A percentile compares a stretch with the other conserved stretches of the same genome.
phyloP scores from a whole-genome alignment of 2,888 invertebrate species.

The Gryllus longicercus region DNA sequence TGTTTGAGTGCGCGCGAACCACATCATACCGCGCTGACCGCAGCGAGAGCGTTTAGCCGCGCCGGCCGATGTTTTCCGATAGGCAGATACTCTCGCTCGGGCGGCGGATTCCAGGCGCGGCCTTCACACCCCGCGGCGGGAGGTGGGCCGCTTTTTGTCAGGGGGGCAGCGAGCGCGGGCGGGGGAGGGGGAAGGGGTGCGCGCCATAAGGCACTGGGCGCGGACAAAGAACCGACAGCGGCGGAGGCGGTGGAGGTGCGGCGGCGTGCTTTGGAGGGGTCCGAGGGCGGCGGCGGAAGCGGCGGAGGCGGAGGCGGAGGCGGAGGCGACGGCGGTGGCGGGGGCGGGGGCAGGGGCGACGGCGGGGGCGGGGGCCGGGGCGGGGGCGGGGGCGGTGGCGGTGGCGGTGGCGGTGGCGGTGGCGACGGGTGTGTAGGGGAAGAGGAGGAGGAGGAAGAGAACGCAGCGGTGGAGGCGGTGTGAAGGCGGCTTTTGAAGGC shows the following conservation, averaged over 20 bases:
- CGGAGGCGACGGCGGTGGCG: not conserved
- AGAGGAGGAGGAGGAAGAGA: too few relatives aligned
- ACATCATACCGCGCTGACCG: too few relatives aligned
- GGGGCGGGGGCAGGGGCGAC: not conserved
- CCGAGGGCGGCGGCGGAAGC: not conserved
- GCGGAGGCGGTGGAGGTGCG: not conserved
- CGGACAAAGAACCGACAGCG: not conserved
- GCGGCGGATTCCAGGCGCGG: not conserved
- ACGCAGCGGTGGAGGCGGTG: too few relatives aligned
- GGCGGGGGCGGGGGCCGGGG: not conserved
- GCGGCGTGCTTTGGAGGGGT: not conserved
- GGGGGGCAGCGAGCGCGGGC: not conserved
- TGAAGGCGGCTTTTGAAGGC: too few relatives aligned
- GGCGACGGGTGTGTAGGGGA: too few relatives aligned
- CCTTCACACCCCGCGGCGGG: not conserved
- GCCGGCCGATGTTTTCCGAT: not conserved
- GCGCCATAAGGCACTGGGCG: not conserved
- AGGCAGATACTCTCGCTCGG: not conserved
- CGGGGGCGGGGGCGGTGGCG: too few relatives aligned
- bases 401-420: too few relatives aligned
- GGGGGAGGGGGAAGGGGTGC: not conserved
- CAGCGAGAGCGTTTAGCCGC: not conserved
- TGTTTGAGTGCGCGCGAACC: too few relatives aligned
- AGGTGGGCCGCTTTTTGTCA: constrained; percentile 17
- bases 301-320: not conserved